Percentiles rank a stretch among this genome's conserved stretches.
These are phyloP conservation scores for Macrobrachium nipponense DNA, from an alignment of 1,140 invertebrate genomes.

Conservation along the genomic window DNA sequence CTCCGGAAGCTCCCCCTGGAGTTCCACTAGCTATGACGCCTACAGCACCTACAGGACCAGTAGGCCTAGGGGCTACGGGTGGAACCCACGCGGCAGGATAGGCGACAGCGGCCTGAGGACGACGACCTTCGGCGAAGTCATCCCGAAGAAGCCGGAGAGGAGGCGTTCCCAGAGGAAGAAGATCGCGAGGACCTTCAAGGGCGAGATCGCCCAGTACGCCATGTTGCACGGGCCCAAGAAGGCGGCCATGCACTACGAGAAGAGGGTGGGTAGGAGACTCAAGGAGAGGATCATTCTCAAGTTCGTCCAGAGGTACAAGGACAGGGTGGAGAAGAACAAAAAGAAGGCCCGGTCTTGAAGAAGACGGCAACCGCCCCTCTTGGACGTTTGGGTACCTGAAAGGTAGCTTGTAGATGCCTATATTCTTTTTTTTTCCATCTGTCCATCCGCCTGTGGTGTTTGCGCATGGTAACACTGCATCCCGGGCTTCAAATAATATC, in stretches of 20 bases:
- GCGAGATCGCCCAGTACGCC: conserved; percentile 53
- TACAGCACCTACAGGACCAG: not conserved
- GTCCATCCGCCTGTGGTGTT: too few species aligned
- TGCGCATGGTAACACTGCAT: too few species aligned
- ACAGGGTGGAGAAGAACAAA: conserved; percentile 44
- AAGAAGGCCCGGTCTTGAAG: conserved; percentile 12
- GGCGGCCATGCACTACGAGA: conserved; percentile 38
- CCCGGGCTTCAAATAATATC: too few species aligned
- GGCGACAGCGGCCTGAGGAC: conserved; percentile 7
- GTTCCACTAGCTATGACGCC: conserved; percentile 46
- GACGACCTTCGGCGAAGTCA: not conserved
- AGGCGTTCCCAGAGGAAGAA: conserved; percentile 23
- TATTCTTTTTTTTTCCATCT: too few species aligned
- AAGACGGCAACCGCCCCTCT: too few species aligned
- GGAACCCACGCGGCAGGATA: conserved; percentile 6
- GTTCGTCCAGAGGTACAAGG: conserved; percentile 42
- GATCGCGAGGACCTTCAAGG: conserved; percentile 43
- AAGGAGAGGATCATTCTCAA: conserved; percentile 42
- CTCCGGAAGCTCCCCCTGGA: conserved; percentile 47
- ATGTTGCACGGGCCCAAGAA: conserved; percentile 37
- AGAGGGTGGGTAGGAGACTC: conserved; percentile 39
- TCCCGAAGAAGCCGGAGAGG: not conserved
- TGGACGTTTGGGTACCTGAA: too few species aligned
- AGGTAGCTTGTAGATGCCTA: too few species aligned
- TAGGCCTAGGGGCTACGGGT: conserved; percentile 28